Evolutionary conservation across 2,113 vertebrate genomes (phyloP).

Genomic region (Ophiodon elongatus): DNA sequence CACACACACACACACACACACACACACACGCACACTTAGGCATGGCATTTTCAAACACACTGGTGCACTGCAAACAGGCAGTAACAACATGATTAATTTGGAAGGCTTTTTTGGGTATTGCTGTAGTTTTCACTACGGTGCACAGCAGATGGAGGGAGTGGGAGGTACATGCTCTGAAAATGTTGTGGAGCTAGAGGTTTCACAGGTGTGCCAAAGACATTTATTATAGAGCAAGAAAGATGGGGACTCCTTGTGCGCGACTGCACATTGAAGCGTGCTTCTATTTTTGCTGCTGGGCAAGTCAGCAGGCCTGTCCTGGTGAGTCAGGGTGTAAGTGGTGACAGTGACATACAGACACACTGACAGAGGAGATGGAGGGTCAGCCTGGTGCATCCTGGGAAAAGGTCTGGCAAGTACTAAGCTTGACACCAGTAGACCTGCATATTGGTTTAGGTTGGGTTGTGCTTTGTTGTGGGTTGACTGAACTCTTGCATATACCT

Average conservation of each 20-base stretch:
- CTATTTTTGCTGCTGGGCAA: conserved; percentile 60
- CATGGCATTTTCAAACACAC: background rate
- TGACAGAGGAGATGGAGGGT: conserved; percentile 59
- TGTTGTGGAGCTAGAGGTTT: conserved; percentile 45
- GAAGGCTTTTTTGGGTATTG: conserved; percentile 29
- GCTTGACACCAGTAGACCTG: conserved; percentile 40
- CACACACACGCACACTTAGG: background rate
- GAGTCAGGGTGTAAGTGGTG: conserved; percentile 61
- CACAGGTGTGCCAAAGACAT: conserved; percentile 61
- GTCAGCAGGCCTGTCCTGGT: conserved; percentile 71
- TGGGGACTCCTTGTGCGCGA: conserved; percentile 12
- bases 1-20: background rate
- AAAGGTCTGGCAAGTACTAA: conserved; percentile 43
- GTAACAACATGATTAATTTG: conserved; percentile 45
- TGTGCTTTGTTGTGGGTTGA: background rate
- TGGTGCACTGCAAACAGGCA: conserved; percentile 18
- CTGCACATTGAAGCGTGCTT: conserved; percentile 18
- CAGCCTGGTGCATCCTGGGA: conserved; percentile 46
- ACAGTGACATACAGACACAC: conserved; percentile 71
- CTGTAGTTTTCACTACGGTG: conserved; percentile 28
- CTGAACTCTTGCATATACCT: background rate
- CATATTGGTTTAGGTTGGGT: conserved; percentile 8
- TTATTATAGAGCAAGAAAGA: conserved; percentile 31
- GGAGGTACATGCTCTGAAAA: conserved; percentile 43
- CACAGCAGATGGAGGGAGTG: conserved; percentile 60